Percentiles rank a stretch among this genome's conserved stretches.
Conservation (phyloP, 2,797 vertebrate genomes). For the Sebastes goodei region DNA sequence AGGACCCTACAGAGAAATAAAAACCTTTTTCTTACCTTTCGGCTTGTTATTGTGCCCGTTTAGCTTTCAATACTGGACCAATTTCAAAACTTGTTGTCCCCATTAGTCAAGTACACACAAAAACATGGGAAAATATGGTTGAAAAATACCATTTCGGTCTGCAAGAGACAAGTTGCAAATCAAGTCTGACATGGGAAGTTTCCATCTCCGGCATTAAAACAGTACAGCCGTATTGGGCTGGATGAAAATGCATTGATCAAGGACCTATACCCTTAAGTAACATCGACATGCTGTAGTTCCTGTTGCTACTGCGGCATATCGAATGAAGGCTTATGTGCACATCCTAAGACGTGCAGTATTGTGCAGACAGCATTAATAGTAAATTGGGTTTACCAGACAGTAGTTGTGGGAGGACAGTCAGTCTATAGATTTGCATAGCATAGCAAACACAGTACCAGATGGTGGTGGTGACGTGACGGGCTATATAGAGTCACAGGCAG, state of each 20-base stretch:
- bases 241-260: conserved; percentile 14
- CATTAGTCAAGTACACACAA: not conserved
- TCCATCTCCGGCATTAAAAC: not conserved
- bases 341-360: not conserved
- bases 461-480: conserved; percentile 40
- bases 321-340: not conserved
- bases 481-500: conserved; percentile 36
- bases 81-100: not conserved
- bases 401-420: conserved; percentile 22
- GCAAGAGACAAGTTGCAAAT: not conserved
- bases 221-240: not conserved
- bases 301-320: not conserved
- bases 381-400: conserved; percentile 1
- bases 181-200: not conserved
- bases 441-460: conserved; percentile 49
- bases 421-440: conserved; percentile 41
- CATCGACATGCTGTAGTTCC: not conserved
- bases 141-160: not conserved
- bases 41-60: no score
- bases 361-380: conserved; percentile 24
- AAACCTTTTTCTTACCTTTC: not conserved
- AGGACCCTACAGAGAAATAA: not conserved
- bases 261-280: conserved; percentile 1
- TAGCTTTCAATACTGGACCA: not conserved
- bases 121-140: not conserved